Evolutionary conservation across 2,113 vertebrate species (phyloP).

Genomic region (Macrotis lagotis): DNA sequence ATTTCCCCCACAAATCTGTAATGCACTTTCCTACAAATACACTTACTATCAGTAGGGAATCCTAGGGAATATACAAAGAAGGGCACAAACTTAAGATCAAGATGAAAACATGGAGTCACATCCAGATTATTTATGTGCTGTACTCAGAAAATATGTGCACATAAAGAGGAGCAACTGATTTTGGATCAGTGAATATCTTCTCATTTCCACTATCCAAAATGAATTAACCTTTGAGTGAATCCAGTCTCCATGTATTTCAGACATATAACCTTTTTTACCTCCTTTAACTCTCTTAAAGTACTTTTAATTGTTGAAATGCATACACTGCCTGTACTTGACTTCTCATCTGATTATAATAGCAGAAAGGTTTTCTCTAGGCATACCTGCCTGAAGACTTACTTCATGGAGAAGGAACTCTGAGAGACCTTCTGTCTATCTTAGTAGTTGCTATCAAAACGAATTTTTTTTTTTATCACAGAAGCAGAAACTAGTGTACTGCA

Average conservation of each 20-base stretch:
- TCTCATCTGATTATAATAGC: rapidly evolving
- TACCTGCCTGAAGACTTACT: not conserved
- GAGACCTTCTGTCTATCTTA: not conserved
- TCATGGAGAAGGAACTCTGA: not conserved
- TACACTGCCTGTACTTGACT: rapidly evolving
- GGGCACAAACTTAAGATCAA: not conserved
- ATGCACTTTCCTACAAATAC: not conserved
- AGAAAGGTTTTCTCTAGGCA: not conserved
- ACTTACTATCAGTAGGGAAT: too few species aligned
- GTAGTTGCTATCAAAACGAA: slow-evolving; percentile 7
- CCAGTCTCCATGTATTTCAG: not conserved
- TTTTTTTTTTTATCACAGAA: slow-evolving; percentile 42
- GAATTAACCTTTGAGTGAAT: not conserved
- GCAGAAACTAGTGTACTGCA: slow-evolving; percentile 54
- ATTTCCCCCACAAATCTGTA: not conserved
- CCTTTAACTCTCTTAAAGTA: not conserved
- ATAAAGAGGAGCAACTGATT: not conserved
- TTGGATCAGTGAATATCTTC: not conserved
- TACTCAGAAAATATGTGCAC: not conserved
- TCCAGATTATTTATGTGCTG: not conserved
- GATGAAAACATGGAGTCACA: not conserved
- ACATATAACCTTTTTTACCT: not conserved
- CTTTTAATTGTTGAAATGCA: not conserved
- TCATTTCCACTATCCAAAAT: not conserved
- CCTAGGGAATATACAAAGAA: not conserved